Evolutionary conservation across 2,113 vertebrate species (phyloP).

Genomic region (Notechis scutatus): DNA sequence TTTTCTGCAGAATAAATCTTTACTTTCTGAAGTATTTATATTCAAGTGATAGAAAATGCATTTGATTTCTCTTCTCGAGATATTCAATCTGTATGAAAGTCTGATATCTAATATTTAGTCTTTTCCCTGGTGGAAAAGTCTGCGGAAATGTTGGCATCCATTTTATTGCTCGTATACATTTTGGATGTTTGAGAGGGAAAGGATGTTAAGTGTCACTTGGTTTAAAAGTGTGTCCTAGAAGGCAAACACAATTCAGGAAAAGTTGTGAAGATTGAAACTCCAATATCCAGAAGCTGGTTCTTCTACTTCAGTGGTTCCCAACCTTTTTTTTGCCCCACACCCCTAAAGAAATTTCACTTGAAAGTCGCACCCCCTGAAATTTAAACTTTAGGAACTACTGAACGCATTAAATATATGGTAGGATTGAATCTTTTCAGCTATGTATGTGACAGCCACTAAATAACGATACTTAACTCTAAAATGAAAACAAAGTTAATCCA

Average conservation of each 20-base stretch:
- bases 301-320: too few species aligned
- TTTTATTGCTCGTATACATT: constrained; percentile 45
- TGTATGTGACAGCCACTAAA: too few species aligned
- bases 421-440: too few species aligned
- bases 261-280: background rate
- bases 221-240: background rate
- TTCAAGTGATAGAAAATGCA: background rate
- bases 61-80: constrained; percentile 29
- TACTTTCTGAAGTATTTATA: constrained; percentile 6
- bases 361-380: too few species aligned
- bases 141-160: constrained; percentile 21
- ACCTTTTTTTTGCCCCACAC: too few species aligned
- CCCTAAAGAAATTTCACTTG: too few species aligned
- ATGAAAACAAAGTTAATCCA: too few species aligned
- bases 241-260: background rate
- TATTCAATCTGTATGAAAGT: background rate
- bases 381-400: too few species aligned
- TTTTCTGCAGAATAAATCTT: constrained; percentile 4
- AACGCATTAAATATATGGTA: too few species aligned
- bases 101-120: constrained; percentile 34
- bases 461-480: too few species aligned
- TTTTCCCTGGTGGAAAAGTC: constrained; percentile 15
- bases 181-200: constrained; percentile 22
- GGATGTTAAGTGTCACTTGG: constrained; percentile 32
- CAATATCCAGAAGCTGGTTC: background rate